Base-by-base conservation (phyloP, 2,888 invertebrate genomes). In the Synanthedon formicaeformis region DNA sequence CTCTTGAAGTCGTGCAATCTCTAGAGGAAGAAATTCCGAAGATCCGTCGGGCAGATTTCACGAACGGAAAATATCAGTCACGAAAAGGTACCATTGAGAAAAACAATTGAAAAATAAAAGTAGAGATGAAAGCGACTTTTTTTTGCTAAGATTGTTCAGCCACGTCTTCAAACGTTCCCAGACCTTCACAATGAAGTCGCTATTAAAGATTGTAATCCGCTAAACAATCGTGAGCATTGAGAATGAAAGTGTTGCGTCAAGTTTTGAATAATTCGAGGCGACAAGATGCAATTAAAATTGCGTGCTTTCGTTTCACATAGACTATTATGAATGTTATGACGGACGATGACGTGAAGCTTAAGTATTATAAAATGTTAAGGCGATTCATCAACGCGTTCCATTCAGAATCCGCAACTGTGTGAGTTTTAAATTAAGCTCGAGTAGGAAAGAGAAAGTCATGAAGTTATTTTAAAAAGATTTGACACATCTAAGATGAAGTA, bases 171-270 rank as follows among this genome's bases (percentile, higher is more conserved):
- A 45, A 4, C 12, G 41, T 54, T 62, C 62, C 53, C 62, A 62
- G 58, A 58, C 58, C 59, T 55, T 57, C 53, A 63, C 61, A 63
- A 63, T 60, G 54, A 53, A 34, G 51, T 49, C 50, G 16, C 23
- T 49, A 16, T 55, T 57, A 58, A 56, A 59, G 61, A 60, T 63
- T 57, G 58, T 56, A 57, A 56, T 56, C 58, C 56, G 57, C 54
- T 51, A 53, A 56, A 58, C 58, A 59, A 60, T 57, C 52, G 56
- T 56, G 53, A 57, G 52, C 40, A 50, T 40, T 55, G 53, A 58
- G 55, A 63, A 75, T 65, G 75, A 79, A 75, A 76, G 75, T 68
- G 67, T 81, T 80, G 73, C 80, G 70, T 62, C 73, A 80, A 34
- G 34, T 67, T 63, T 58, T 60, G 62, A 63, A 63, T 64, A 64